phyloP scores from a whole-genome alignment of 2,113 vertebrate genomes.

The Callospermophilus lateralis region DNA sequence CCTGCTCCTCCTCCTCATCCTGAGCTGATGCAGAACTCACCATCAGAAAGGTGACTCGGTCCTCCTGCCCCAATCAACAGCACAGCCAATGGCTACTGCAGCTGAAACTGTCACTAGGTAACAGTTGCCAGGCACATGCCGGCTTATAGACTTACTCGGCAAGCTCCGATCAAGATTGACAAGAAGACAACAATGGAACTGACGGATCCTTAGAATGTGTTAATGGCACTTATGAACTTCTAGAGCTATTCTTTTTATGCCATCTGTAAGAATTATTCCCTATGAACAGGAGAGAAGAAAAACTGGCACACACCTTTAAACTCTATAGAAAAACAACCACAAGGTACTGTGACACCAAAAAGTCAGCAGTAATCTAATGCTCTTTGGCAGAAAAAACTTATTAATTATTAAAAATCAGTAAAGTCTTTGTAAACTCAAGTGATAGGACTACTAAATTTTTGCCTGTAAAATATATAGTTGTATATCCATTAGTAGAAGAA shows the following conservation, averaged over 20 bases:
- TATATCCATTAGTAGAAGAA: slow-evolving; percentile 66
- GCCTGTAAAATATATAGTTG: slow-evolving; percentile 61
- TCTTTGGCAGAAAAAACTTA: slow-evolving; percentile 73
- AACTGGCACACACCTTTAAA: slow-evolving; percentile 69
- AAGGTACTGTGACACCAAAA: slow-evolving; percentile 76
- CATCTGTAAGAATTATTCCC: slow-evolving; percentile 54
- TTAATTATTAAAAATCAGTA: slow-evolving; percentile 85
- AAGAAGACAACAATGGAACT: slow-evolving; percentile 85
- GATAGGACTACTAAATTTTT: slow-evolving; percentile 62
- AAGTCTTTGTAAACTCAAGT: slow-evolving; percentile 68
- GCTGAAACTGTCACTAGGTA: slow-evolving; percentile 91
- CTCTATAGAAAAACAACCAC: slow-evolving; percentile 60
- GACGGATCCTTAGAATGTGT: slow-evolving; percentile 72
- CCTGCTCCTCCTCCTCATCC: slow-evolving; percentile 83
- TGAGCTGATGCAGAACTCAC: slow-evolving; percentile 86
- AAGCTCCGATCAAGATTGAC: slow-evolving; percentile 88
- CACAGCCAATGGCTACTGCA: slow-evolving; percentile 90
- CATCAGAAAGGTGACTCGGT: slow-evolving; percentile 91
- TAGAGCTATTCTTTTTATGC: slow-evolving; percentile 17
- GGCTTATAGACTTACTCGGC: slow-evolving; percentile 88
- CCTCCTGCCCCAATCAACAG: slow-evolving; percentile 87
- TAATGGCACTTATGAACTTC: slow-evolving; percentile 56
- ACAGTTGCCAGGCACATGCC: slow-evolving; percentile 92
- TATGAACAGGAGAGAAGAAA: slow-evolving; percentile 19
- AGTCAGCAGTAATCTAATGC: slow-evolving; percentile 85